Base-by-base conservation (phyloP, 2,797 vertebrate species). In the Parambassis ranga region DNA sequence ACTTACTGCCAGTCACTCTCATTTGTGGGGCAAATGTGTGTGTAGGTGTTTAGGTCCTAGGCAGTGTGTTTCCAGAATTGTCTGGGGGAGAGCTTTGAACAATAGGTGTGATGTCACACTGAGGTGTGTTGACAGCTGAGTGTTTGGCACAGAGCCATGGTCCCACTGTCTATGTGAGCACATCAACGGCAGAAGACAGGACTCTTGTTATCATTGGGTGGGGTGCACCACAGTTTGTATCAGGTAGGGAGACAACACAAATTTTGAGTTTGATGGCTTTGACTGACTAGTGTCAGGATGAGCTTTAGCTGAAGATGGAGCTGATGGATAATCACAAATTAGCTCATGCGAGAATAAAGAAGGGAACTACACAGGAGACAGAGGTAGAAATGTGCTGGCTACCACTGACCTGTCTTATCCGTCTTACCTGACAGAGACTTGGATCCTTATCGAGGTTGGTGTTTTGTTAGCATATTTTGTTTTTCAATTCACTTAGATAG, bases 21-120 rank as follows among this genome's bases (percentile, higher is more conserved):
- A n/a, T n/a, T n/a, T n/a, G 37, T 39, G 75, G 46, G 10, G 33
- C 22, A 48, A 41, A 23, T 22, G 19, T 48, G 15, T 28, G 35
- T 38, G 53, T 15, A n/a, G n/a, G 19, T 41, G 44, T 48, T 27
- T 22, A 11, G 30, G 18, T 35, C 31, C 15, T 9, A 20, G 36
- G 35, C 4, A 32, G 27, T 5, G 2, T 75, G 81, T 81, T 85
- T 85, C 81, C 83, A 85, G 91, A 92, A 88, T 30, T 26, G 61
- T 83, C 83, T 80, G 72, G 76, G 79, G 79, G 44, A 56, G 57
- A 66, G 67, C 38, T 41, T 77, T 73, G 89, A 55, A 90, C 87
- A 86, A 84, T 75, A 72, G 66, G 37, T 57, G 35, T 48, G 74
- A 63, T 79, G 76, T 81, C 71, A 71, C 75, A 38, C 59, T 65